Percentiles rank a stretch among this genome's conserved stretches.
phyloP scores from a whole-genome alignment of 2,888 invertebrate species.

The Ichneumoninae sp. region DNA sequence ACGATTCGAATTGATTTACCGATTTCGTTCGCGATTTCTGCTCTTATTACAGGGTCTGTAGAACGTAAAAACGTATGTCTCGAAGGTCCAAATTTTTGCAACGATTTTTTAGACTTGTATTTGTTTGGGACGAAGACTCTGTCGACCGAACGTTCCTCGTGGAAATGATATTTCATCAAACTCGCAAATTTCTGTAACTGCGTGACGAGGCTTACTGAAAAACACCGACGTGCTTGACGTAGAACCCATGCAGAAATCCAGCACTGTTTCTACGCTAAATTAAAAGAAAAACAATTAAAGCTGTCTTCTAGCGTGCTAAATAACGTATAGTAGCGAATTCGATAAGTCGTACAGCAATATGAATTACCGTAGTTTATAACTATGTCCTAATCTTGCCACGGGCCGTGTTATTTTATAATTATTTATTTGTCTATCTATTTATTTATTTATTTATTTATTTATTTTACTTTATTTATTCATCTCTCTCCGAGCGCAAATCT shows the following conservation, averaged over 20 bases:
- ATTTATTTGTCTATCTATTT: not conserved
- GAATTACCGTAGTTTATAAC: conserved; percentile 58
- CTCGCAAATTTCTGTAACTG: conserved; percentile 48
- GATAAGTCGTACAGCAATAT: conserved; percentile 70
- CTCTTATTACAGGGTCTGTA: not conserved
- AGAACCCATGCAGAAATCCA: conserved; percentile 69
- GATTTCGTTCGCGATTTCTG: not conserved
- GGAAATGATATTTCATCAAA: conserved; percentile 24
- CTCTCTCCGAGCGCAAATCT: conserved; percentile 26
- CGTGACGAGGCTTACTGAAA: conserved; percentile 65
- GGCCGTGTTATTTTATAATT: conserved; percentile 16
- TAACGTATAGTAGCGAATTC: conserved; percentile 69
- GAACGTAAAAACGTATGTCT: not conserved
- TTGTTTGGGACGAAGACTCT: not conserved
- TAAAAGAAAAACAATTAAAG: conserved; percentile 30
- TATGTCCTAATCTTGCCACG: conserved; percentile 38
- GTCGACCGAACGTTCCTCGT: not conserved
- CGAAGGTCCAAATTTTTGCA: not conserved
- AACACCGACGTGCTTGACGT: conserved; percentile 74
- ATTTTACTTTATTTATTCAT: not conserved
- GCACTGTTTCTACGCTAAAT: conserved; percentile 70
- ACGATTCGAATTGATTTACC: not conserved
- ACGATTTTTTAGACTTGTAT: not conserved
- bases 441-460: not conserved
- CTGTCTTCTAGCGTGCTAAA: conserved; percentile 72